Evolutionary conservation across 2,888 invertebrate genomes (phyloP).

Genomic region (Atethmia centrago): DNA sequence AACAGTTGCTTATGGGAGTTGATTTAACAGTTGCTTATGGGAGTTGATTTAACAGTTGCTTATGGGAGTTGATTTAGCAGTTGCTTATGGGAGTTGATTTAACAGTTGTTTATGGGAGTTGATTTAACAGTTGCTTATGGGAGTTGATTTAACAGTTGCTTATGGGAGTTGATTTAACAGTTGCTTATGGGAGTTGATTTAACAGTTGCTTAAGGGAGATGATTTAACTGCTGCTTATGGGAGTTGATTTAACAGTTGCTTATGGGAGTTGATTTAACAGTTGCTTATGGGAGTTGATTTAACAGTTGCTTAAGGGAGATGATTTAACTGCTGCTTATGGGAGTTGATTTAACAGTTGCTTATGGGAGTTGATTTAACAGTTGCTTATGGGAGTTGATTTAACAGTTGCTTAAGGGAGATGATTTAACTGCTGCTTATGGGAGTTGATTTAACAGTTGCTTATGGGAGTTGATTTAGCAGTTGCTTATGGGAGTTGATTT

Average conservation of each 20-base stretch:
- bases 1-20: neutral
- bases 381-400: slow-evolving; percentile 3
- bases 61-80: slow-evolving; percentile 2
- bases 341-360: slow-evolving; percentile 4
- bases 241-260: slow-evolving; percentile 4
- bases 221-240: slow-evolving; percentile 1
- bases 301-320: neutral
- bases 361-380: slow-evolving; percentile 1
- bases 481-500: slow-evolving; percentile 3
- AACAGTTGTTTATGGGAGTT: neutral
- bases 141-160: slow-evolving; percentile 4
- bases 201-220: neutral
- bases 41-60: slow-evolving; percentile 4
- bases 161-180: slow-evolving; percentile 1
- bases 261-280: slow-evolving; percentile 1
- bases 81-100: slow-evolving; percentile 3
- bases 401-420: neutral
- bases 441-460: slow-evolving; percentile 4
- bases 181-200: slow-evolving; percentile 3
- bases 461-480: slow-evolving; percentile 2
- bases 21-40: slow-evolving; percentile 2
- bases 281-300: slow-evolving; percentile 3
- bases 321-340: slow-evolving; percentile 1
- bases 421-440: slow-evolving; percentile 1
- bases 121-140: slow-evolving; percentile 2